phyloP scores from a whole-genome alignment of 2,888 invertebrate species.

The Aleiodes leptofemur region DNA sequence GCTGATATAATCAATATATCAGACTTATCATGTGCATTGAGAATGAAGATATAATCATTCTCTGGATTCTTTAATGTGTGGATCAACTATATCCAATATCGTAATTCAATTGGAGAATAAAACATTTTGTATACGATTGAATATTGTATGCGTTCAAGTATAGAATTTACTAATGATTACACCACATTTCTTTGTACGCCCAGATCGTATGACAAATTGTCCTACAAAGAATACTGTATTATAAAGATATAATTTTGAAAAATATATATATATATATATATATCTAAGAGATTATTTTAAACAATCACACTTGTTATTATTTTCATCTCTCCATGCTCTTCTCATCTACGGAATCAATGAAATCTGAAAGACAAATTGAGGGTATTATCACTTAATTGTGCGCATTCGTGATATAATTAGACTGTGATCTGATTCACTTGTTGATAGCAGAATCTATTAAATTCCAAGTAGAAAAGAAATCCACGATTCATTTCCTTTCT shows the following conservation, averaged over 20 bases:
- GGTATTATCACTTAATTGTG: no score
- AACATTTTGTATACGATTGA: slow-evolving; percentile 47
- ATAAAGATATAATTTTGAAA: slow-evolving; percentile 61
- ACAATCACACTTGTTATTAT: slow-evolving; percentile 44
- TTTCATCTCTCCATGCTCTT: not conserved
- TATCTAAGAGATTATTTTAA: slow-evolving; percentile 69
- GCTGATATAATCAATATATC: slow-evolving; percentile 22
- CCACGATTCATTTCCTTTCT: no score
- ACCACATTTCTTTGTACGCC: slow-evolving; percentile 59
- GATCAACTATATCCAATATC: slow-evolving; percentile 57
- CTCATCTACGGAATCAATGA: no score
- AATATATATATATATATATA: slow-evolving; percentile 33
- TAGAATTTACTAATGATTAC: slow-evolving; percentile 40
- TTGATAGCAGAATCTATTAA: no score
- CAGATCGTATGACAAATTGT: slow-evolving; percentile 62
- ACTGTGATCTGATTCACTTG: no score
- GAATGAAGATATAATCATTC: slow-evolving; percentile 20
- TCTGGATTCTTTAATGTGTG: slow-evolving; percentile 42
- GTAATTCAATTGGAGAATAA: slow-evolving; percentile 57
- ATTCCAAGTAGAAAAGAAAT: no score
- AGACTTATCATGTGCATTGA: slow-evolving; percentile 41
- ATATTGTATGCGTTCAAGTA: slow-evolving; percentile 1
- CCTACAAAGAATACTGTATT: slow-evolving; percentile 63
- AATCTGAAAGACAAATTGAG: no score
- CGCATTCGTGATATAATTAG: no score